Evolutionary conservation across 30 jellyfish, hydroid and myxozoan genomes (phyloP).

Genomic region (Aurelia aurita): DNA sequence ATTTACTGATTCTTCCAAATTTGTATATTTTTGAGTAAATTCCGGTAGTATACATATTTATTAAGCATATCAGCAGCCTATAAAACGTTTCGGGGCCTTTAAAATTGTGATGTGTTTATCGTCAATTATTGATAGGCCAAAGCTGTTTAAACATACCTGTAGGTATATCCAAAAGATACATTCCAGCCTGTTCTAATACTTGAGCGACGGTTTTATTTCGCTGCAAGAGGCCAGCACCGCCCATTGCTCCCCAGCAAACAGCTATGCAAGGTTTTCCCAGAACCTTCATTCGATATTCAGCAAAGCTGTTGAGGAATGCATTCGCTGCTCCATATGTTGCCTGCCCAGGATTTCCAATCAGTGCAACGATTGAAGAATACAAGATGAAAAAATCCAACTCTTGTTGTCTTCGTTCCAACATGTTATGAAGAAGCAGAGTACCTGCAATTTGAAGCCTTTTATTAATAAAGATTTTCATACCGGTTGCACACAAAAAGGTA

Average conservation of each 20-base stretch:
- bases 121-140: background rate
- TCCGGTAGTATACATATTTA: too few relatives aligned
- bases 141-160: conserved; percentile 14
- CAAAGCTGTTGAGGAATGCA: conserved; percentile 66
- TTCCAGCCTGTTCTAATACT: conserved; percentile 42
- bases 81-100: too few relatives aligned
- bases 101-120: too few relatives aligned
- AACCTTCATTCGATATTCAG: conserved; percentile 43
- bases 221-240: conserved; percentile 70
- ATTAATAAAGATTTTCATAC: too few relatives aligned
- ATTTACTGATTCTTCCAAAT: too few relatives aligned
- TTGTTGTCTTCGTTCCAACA: conserved; percentile 41
- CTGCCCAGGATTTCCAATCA: conserved; percentile 64
- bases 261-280: conserved; percentile 55
- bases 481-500: too few relatives aligned
- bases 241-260: conserved; percentile 86
- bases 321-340: conserved; percentile 68
- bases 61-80: too few relatives aligned
- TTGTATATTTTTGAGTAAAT: too few relatives aligned
- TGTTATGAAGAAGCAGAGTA: conserved; percentile 42
- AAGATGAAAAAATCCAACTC: conserved; percentile 57
- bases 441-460: conserved; percentile 9
- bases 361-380: conserved; percentile 55
- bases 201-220: conserved; percentile 29
- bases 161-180: conserved; percentile 38